Conservation (phyloP, 2,113 vertebrate species). For the Heterotilapia buettikoferi region DNA sequence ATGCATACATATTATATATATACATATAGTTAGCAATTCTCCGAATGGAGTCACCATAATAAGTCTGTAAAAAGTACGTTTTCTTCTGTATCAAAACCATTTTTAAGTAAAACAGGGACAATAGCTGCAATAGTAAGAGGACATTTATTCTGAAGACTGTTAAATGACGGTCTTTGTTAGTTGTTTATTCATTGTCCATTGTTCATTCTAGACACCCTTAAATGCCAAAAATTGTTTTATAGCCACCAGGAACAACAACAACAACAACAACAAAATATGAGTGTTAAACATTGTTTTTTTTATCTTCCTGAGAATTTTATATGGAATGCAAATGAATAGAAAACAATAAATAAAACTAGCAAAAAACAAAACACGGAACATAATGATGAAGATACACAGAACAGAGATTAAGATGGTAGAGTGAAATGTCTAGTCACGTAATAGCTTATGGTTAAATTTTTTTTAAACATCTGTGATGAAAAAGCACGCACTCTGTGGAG, state of each 20-base stretch:
- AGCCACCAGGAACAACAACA: conserved; percentile 32
- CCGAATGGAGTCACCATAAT: not conserved
- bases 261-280: not conserved
- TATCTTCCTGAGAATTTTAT: conserved; percentile 89
- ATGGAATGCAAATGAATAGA: conserved; percentile 85
- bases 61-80: not conserved
- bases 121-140: conserved; percentile 39
- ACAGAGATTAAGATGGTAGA: conserved; percentile 25
- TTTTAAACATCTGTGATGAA: not conserved
- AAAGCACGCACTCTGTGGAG: not conserved
- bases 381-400: conserved; percentile 75
- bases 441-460: conserved; percentile 50
- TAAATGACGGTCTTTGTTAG: conserved; percentile 47
- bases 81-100: not conserved
- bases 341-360: conserved; percentile 77
- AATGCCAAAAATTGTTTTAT: conserved; percentile 11
- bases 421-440: not conserved
- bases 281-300: conserved; percentile 72
- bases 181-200: not conserved
- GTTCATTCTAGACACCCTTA: not conserved
- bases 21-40: not conserved
- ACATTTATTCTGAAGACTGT: conserved; percentile 64
- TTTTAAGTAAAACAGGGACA: not conserved
- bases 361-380: conserved; percentile 48
- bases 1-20: not conserved